Percentiles rank a stretch among this genome's conserved stretches.
phyloP scores from a whole-genome alignment of 2,888 invertebrate species.

The Oscheius sp. region DNA sequence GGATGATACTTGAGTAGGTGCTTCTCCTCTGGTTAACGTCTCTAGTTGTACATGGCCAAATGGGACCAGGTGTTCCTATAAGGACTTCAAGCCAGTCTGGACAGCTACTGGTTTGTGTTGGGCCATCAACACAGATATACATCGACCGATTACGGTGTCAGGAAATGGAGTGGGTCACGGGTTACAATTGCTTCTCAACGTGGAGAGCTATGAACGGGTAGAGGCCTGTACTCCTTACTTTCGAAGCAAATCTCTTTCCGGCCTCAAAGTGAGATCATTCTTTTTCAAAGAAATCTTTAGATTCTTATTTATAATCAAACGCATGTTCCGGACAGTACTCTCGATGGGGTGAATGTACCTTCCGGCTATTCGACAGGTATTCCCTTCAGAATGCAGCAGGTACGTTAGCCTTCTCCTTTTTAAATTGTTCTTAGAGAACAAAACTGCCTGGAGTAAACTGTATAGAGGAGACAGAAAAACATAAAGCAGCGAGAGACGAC shows the following conservation, averaged over 20 bases:
- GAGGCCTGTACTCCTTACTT: slow-evolving; percentile 67
- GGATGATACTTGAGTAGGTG: slow-evolving; percentile 64
- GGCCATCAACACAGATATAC: slow-evolving; percentile 66
- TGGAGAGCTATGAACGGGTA: slow-evolving; percentile 67
- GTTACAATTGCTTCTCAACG: slow-evolving; percentile 61
- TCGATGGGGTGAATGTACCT: slow-evolving; percentile 68
- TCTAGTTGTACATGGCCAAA: slow-evolving; percentile 64
- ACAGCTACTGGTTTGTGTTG: slow-evolving; percentile 69
- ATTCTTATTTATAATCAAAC: slow-evolving; percentile 68
- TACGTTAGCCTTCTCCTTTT: slow-evolving; percentile 28
- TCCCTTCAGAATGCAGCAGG: slow-evolving; percentile 68
- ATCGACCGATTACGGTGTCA: slow-evolving; percentile 56
- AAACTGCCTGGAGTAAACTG: slow-evolving; percentile 64
- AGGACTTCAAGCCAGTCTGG: slow-evolving; percentile 66
- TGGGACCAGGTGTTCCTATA: slow-evolving; percentile 58
- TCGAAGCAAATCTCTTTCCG: slow-evolving; percentile 60
- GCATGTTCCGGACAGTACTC: slow-evolving; percentile 61
- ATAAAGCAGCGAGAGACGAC: slow-evolving; percentile 45
- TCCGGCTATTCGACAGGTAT: slow-evolving; percentile 69
- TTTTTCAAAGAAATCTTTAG: slow-evolving; percentile 39
- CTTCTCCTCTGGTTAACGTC: not conserved
- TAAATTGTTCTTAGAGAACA: slow-evolving; percentile 52
- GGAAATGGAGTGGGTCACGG: slow-evolving; percentile 63
- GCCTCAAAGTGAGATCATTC: slow-evolving; percentile 25
- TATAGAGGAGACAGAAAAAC: slow-evolving; percentile 54